phyloP scores from a whole-genome alignment of 2,797 vertebrate genomes.

The Mareca strepera region DNA sequence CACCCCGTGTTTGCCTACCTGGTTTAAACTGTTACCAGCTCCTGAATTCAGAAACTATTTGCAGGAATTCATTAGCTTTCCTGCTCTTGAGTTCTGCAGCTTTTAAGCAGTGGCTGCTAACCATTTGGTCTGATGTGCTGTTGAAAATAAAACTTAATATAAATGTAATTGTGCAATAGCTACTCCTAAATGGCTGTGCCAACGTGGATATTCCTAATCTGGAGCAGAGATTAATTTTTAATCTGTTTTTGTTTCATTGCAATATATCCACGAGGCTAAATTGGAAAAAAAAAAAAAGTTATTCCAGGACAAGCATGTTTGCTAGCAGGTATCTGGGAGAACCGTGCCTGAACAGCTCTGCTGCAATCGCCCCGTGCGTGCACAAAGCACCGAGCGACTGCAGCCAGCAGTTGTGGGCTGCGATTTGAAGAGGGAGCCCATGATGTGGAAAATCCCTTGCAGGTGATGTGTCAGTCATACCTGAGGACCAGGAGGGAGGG shows the following conservation, averaged over 20 bases:
- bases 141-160: neutral
- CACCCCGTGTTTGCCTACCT: neutral
- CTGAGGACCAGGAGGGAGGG: conserved; percentile 33
- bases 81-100: neutral
- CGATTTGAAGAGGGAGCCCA: conserved; percentile 11
- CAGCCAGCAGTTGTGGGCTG: conserved; percentile 7
- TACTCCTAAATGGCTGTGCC: neutral
- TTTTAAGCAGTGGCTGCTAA: neutral
- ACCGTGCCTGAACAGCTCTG: neutral
- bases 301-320: neutral
- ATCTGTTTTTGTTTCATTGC: neutral
- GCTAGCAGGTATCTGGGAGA: neutral
- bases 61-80: neutral
- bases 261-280: neutral
- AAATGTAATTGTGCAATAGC: neutral
- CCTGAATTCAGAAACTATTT: neutral
- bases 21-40: conserved; percentile 60
- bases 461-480: conserved; percentile 52
- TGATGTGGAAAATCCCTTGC: conserved; percentile 54
- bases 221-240: neutral
- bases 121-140: neutral
- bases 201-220: neutral
- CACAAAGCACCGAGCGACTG: neutral
- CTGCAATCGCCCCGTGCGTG: neutral
- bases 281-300: neutral